Conservation (phyloP, 2,113 vertebrate genomes). For the Ibidorhyncha struthersii region DNA sequence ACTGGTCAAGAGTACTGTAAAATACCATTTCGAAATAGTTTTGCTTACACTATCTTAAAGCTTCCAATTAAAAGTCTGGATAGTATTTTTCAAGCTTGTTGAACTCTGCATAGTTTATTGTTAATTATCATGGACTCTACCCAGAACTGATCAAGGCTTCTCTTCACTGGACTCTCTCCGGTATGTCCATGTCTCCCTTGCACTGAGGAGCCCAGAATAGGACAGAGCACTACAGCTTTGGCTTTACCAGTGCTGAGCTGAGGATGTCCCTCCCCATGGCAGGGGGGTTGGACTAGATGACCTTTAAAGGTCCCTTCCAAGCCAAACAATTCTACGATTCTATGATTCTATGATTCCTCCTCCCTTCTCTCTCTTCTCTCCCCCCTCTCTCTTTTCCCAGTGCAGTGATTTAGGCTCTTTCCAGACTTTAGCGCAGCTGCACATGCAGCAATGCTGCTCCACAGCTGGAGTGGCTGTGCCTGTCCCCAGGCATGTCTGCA, state of each 20-base stretch:
- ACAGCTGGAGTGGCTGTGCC: neutral
- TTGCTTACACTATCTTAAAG: neutral
- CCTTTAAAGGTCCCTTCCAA: neutral
- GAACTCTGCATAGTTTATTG: neutral
- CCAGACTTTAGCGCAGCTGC: neutral
- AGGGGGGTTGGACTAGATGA: neutral
- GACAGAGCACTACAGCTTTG: neutral
- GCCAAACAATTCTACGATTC: neutral
- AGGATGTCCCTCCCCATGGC: neutral
- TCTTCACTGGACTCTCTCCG: neutral
- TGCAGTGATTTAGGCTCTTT: neutral
- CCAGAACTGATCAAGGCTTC: neutral
- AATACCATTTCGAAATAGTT: neutral
- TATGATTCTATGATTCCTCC: neutral
- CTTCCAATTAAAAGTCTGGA: neutral
- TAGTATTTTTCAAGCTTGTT: neutral
- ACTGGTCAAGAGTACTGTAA: neutral
- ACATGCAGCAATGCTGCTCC: neutral
- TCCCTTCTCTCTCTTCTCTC: neutral
- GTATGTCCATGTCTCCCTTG: neutral
- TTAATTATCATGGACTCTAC: neutral
- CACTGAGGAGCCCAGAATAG: neutral
- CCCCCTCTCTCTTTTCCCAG: accelerated
- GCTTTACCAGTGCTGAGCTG: neutral
- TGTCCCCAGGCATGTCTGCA: neutral